A percentile compares a stretch with the other conserved stretches of the same genome.
phyloP scores from a whole-genome alignment of 2,888 invertebrate genomes.

The Piscicola geometra region DNA sequence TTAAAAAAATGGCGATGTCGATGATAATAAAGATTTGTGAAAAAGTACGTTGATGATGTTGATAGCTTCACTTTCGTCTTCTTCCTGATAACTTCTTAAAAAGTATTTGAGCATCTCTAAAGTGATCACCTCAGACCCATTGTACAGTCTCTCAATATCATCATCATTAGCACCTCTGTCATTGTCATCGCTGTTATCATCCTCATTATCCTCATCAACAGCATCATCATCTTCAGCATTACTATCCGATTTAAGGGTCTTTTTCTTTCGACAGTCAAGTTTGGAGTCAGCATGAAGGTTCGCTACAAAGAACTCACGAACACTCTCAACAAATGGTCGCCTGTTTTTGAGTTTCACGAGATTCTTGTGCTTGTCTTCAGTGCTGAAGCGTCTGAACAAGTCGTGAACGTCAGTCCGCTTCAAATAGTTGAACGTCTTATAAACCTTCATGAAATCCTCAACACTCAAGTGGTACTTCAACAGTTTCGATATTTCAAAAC shows the following conservation, averaged over 20 bases:
- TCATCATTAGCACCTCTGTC: too few species aligned
- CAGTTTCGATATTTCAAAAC: neutral
- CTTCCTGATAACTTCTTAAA: slow-evolving; percentile 20
- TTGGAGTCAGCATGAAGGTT: neutral
- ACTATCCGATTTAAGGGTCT: neutral
- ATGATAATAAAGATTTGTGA: neutral
- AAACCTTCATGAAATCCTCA: neutral
- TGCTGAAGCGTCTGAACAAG: neutral
- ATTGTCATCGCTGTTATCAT: too few species aligned
- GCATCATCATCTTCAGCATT: too few species aligned
- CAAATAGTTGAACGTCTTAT: neutral
- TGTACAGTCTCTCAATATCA: neutral
- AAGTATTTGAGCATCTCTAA: slow-evolving; percentile 4
- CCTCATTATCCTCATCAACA: too few species aligned
- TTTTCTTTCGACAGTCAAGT: too few species aligned
- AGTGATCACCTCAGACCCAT: neutral
- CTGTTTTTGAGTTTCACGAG: neutral
- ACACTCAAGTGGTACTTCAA: neutral
- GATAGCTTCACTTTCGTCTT: slow-evolving; percentile 5
- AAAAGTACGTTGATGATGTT: neutral
- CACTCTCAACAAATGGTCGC: neutral
- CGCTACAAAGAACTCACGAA: neutral
- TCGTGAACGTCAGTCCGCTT: neutral
- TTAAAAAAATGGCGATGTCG: too few species aligned
- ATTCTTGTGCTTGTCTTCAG: neutral